These are phyloP conservation scores for Mus minutoides DNA, from an alignment of 2,797 vertebrate species.

Conservation along the genomic window DNA sequence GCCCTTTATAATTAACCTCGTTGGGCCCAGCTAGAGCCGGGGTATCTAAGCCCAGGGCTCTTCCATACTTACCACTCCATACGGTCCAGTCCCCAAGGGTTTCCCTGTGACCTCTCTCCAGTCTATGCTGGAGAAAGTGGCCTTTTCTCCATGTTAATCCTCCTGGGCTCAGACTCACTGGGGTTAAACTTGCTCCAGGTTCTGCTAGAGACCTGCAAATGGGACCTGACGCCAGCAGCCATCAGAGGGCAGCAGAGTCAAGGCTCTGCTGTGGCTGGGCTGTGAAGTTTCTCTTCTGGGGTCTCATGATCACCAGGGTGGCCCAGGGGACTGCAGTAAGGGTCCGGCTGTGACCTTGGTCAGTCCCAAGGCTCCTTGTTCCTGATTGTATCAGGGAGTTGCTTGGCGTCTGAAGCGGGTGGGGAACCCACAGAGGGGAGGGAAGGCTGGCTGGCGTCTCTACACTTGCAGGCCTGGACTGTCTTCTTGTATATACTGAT, in stretches of 20 bases:
- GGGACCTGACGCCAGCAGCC: not conserved
- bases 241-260: constrained; percentile 73
- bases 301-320: not conserved
- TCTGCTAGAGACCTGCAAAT: not conserved
- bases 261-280: not conserved
- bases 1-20: fast-evolving
- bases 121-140: not conserved
- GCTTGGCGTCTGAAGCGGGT: not conserved
- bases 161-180: not conserved
- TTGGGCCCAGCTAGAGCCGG: not conserved
- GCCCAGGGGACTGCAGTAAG: not conserved
- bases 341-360: not conserved
- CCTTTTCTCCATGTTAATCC: not conserved
- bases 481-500: not conserved
- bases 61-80: not conserved
- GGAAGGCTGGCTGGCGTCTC: not conserved
- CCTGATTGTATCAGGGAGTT: not conserved
- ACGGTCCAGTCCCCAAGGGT: not conserved
- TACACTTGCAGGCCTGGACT: no score
- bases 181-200: fast-evolving
- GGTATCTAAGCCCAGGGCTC: not conserved
- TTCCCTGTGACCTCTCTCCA: not conserved
- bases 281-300: no score
- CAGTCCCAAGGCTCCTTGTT: not conserved
- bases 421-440: not conserved